A percentile compares a stretch with the other conserved stretches of the same genome.
Evolutionary conservation across 2,888 invertebrate species (phyloP).

Genomic region (Pristionchus entomophagus): DNA sequence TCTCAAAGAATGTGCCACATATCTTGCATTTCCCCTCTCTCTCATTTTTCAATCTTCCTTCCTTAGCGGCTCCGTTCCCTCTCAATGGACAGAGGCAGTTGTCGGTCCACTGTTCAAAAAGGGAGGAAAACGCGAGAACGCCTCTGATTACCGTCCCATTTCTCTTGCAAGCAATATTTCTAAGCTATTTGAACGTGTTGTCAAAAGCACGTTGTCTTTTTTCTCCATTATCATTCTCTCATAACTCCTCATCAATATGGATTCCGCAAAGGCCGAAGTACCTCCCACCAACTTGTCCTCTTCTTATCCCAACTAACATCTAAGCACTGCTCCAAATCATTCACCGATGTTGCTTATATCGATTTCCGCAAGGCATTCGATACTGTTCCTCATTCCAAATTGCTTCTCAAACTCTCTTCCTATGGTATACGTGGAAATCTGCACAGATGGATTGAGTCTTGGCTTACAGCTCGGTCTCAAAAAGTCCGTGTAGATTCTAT

Average conservation of each 20-base stretch:
- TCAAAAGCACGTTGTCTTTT: not conserved
- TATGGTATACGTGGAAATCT: not conserved
- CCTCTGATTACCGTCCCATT: not conserved
- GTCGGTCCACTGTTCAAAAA: not conserved
- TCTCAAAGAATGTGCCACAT: not conserved
- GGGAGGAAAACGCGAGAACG: not conserved
- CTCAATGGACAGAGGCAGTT: slow-evolving; percentile 31
- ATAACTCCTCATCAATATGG: not conserved
- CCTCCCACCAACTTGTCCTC: not conserved
- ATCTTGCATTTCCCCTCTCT: not conserved
- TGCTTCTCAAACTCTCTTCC: not conserved
- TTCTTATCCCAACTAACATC: not conserved
- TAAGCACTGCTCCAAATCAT: not conserved
- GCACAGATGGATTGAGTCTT: not conserved
- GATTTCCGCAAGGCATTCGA: not conserved
- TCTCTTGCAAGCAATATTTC: not conserved
- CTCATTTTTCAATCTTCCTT: not conserved
- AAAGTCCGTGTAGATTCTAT: not conserved
- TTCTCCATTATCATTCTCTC: not conserved
- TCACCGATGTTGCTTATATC: not conserved
- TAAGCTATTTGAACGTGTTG: not conserved
- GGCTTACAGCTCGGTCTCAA: not conserved
- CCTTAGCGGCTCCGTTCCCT: not conserved
- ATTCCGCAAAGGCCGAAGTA: not conserved
- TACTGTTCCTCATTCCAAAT: not conserved